Base-by-base conservation (phyloP, 2,888 invertebrate species). In the Clistopyga incitator region DNA sequence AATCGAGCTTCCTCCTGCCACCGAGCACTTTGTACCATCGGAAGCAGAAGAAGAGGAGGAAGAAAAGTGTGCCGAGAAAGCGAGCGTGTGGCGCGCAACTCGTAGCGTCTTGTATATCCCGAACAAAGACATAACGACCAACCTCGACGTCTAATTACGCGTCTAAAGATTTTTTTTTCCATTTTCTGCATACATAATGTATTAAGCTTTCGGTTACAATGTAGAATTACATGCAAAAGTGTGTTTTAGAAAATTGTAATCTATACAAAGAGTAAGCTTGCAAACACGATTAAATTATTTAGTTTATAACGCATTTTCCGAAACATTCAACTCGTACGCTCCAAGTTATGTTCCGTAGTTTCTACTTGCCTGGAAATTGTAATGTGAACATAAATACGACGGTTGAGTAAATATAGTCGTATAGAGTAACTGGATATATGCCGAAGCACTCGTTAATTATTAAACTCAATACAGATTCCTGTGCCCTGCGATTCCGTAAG, bases 31-130 rank as follows among this genome's bases (percentile, higher is more conserved):
- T 54, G 52, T 29, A 75, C n/a, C 34, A 10, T 10, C 23, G 15
- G 45, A 20, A 54, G 42, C 25, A 67, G 76, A n/a, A 54, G 45
- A 74, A 38, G 25, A 84, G 64, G 78, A 85, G 79, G 79, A 83
- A 67, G 87, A 82, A 86, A 83, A 88, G 74, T 84, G 87, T 84
- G 85, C 76, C 79, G 82, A 71, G 78, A 75, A 81, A 72, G 76
- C 54, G 52, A 50, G 56, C 84, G 84, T 81, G 86, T 76, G 54
- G 54, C 29, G 85, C 78, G 34, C 29, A 29, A 3, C 70, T 18
- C 8, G 38, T 34, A 18, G 34, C 34, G 52, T 54, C n/a, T 65
- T 65, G n/a, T 18, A 11, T 52, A 13, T 56, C 18, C 20, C 42
- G 18, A 42, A 71, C 56, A 23, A 45, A 42, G 20, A 42, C 70